phyloP scores from a whole-genome alignment of 1,140 invertebrate species.

The Listronotus oregonensis region DNA sequence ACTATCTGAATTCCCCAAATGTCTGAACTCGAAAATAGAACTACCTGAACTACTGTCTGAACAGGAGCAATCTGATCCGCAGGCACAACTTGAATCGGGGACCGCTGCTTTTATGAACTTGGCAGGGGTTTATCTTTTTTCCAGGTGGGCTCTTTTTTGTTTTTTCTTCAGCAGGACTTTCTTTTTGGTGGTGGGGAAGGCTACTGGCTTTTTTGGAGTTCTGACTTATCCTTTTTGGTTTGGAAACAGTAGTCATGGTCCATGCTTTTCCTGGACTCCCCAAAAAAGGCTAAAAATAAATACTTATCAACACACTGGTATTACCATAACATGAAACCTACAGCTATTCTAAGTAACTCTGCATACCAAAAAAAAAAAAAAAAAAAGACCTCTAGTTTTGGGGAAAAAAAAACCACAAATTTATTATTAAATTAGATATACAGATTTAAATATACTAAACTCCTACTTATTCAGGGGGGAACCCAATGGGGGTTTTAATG shows the following conservation, averaged over 20 bases:
- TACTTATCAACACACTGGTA: too few relatives aligned
- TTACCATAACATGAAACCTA: too few relatives aligned
- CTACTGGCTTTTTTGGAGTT: constrained; percentile 11
- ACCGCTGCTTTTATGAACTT: constrained; percentile 74
- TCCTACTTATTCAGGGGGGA: too few relatives aligned
- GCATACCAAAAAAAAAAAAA: too few relatives aligned
- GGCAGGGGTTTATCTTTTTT: constrained; percentile 54
- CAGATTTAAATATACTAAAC: too few relatives aligned
- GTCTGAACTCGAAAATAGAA: constrained; percentile 67
- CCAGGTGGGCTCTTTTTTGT: constrained; percentile 17
- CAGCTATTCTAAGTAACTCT: too few relatives aligned
- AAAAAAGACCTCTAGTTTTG: too few relatives aligned
- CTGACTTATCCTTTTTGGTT: constrained; percentile 18
- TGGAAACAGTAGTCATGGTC: constrained; percentile 70
- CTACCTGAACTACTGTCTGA: constrained; percentile 64
- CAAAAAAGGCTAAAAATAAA: constrained; percentile 49
- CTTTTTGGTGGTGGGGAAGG: not conserved
- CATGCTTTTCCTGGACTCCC: constrained; percentile 42
- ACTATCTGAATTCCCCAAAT: constrained; percentile 72
- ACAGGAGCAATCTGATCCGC: constrained; percentile 78
- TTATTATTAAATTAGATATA: too few relatives aligned
- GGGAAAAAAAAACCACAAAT: too few relatives aligned
- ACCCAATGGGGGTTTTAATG: too few relatives aligned
- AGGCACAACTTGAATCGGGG: constrained; percentile 76
- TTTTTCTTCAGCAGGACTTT: constrained; percentile 2